These are phyloP conservation scores for Prunella strophiata DNA, from an alignment of 2,797 vertebrate genomes.

Conservation along the genomic window DNA sequence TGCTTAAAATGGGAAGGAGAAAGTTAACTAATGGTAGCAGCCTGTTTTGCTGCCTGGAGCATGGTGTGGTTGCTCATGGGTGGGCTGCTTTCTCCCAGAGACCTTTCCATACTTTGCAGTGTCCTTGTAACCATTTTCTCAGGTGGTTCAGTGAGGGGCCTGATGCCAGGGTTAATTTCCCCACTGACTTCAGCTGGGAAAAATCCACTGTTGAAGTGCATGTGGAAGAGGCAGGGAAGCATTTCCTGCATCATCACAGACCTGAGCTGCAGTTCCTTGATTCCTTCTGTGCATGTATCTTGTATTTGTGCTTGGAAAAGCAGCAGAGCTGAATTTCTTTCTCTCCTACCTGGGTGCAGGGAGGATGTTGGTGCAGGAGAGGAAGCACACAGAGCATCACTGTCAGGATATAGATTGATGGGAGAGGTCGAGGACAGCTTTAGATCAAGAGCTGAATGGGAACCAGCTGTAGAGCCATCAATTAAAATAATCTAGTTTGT, in stretches of 20 bases:
- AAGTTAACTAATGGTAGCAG: neutral
- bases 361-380: neutral
- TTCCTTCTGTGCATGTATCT: neutral
- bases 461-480: constrained; percentile 17
- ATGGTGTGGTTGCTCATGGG: fast-evolving
- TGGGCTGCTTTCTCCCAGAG: neutral
- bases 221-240: neutral
- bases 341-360: neutral
- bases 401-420: neutral
- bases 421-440: constrained; percentile 4
- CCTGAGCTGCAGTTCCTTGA: neutral
- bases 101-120: neutral
- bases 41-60: neutral
- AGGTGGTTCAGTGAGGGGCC: fast-evolving
- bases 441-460: neutral
- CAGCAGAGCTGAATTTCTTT: neutral
- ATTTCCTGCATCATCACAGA: fast-evolving
- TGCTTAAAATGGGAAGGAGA: neutral
- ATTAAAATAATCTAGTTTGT: constrained; percentile 39
- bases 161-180: neutral
- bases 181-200: neutral
- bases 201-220: neutral
- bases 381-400: neutral
- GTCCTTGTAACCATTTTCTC: neutral
- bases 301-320: neutral